These are phyloP conservation scores for Haliclystus octoradiatus DNA, from an alignment of 30 jellyfish, hydroid and myxozoan genomes.

Conservation along the genomic window DNA sequence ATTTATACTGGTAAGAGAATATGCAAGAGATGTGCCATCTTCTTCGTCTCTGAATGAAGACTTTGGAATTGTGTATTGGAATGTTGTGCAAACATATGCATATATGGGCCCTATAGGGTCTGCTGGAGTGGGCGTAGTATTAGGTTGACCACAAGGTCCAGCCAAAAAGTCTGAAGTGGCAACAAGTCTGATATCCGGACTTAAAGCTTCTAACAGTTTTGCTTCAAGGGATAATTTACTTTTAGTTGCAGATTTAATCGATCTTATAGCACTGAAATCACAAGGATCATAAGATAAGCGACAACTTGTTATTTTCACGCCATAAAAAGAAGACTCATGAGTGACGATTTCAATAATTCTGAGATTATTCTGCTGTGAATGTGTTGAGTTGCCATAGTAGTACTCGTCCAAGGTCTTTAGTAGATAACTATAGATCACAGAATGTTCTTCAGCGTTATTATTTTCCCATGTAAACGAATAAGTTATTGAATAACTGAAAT, in stretches of 20 bases:
- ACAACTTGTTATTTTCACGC: slow-evolving; percentile 46
- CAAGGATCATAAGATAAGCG: slow-evolving; percentile 46
- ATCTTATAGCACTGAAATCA: slow-evolving; percentile 15
- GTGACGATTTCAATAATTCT: slow-evolving; percentile 10
- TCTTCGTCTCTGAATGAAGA: slow-evolving; percentile 72
- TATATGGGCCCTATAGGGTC: slow-evolving; percentile 34
- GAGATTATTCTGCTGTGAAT: slow-evolving; percentile 11
- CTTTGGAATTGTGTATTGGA: slow-evolving; percentile 30
- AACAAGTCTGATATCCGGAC: slow-evolving; percentile 6
- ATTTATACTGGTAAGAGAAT: slow-evolving; percentile 31
- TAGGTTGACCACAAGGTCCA: slow-evolving; percentile 56
- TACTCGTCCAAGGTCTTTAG: not conserved
- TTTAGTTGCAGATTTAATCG: slow-evolving; percentile 3
- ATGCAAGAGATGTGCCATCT: slow-evolving; percentile 26
- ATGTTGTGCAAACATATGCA: slow-evolving; percentile 46
- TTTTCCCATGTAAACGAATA: slow-evolving; percentile 55
- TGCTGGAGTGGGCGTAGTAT: slow-evolving; percentile 51
- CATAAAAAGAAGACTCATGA: slow-evolving; percentile 26
- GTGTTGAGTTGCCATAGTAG: slow-evolving; percentile 8
- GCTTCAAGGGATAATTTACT: slow-evolving; percentile 2
- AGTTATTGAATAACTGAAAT: slow-evolving; percentile 29
- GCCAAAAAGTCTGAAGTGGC: not conserved
- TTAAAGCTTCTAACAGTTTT: not conserved
- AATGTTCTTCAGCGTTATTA: slow-evolving; percentile 12
- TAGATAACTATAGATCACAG: slow-evolving; percentile 11